These are phyloP conservation scores for Myiozetetes cayanensis DNA, from an alignment of 2,113 vertebrate genomes.

Conservation along the genomic window DNA sequence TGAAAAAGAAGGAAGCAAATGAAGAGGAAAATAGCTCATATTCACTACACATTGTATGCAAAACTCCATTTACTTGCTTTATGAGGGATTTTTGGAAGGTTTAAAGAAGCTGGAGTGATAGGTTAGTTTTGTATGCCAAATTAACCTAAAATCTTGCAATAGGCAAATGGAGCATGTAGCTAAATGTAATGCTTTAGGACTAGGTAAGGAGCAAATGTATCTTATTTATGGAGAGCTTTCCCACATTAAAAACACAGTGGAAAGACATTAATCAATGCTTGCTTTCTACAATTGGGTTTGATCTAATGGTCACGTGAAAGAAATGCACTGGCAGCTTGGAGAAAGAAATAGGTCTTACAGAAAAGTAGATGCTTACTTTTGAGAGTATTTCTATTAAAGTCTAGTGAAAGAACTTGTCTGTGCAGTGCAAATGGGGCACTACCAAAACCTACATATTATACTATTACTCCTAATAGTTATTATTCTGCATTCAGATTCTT, in stretches of 20 bases:
- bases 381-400: not conserved
- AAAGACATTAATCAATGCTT: not conserved
- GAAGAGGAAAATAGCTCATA: not conserved
- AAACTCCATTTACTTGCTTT: not conserved
- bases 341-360: not conserved
- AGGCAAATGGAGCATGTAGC: not conserved
- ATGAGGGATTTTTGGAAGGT: not conserved
- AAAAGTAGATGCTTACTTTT: not conserved
- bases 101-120: not conserved
- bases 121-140: not conserved
- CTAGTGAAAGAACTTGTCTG: not conserved
- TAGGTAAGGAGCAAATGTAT: not conserved
- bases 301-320: not conserved
- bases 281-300: not conserved
- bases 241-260: not conserved
- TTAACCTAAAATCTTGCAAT: not conserved
- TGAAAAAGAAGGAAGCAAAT: not conserved
- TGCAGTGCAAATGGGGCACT: not conserved
- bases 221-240: not conserved
- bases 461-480: not conserved
- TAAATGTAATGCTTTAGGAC: not conserved
- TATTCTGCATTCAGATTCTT: not conserved
- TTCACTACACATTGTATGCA: not conserved
- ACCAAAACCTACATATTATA: not conserved
- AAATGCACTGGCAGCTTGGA: not conserved